A percentile compares a stretch with the other conserved stretches of the same genome.
Evolutionary conservation across 37 sponge, comb jelly and placozoan genomes (phyloP).

Genomic region (Mnemiopsis leidyi): DNA sequence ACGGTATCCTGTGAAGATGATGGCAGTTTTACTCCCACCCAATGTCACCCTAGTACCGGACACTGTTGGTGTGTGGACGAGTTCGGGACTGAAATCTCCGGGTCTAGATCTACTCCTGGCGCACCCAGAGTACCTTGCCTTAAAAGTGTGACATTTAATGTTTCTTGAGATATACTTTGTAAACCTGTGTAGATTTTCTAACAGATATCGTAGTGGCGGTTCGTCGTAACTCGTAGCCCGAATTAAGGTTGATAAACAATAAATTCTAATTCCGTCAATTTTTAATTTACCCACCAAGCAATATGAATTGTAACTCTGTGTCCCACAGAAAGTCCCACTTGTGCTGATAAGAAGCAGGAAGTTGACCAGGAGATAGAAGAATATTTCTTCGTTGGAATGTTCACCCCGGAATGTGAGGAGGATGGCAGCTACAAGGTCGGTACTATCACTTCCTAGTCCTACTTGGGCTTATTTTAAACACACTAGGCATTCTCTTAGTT

Average conservation of each 20-base stretch:
- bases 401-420: conserved; percentile 67
- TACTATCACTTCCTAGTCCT: too few species aligned
- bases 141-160: too few species aligned
- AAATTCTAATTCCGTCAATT: too few species aligned
- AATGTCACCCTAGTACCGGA: conserved; percentile 19
- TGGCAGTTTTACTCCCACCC: background rate
- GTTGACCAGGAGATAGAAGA: background rate
- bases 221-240: too few species aligned
- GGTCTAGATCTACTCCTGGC: background rate
- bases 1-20: background rate
- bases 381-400: conserved; percentile 24
- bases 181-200: too few species aligned
- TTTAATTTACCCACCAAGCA: too few species aligned
- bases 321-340: background rate
- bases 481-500: too few species aligned
- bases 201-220: too few species aligned
- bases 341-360: background rate
- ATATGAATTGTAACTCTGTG: too few species aligned
- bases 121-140: background rate
- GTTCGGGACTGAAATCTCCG: background rate
- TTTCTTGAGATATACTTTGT: too few species aligned
- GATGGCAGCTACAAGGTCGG: conserved; percentile 67
- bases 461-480: too few species aligned
- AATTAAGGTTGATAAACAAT: too few species aligned
- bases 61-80: conserved; percentile 28